These are phyloP conservation scores for Erebia epiphron DNA, from an alignment of 2,888 invertebrate species.

Conservation along the genomic window DNA sequence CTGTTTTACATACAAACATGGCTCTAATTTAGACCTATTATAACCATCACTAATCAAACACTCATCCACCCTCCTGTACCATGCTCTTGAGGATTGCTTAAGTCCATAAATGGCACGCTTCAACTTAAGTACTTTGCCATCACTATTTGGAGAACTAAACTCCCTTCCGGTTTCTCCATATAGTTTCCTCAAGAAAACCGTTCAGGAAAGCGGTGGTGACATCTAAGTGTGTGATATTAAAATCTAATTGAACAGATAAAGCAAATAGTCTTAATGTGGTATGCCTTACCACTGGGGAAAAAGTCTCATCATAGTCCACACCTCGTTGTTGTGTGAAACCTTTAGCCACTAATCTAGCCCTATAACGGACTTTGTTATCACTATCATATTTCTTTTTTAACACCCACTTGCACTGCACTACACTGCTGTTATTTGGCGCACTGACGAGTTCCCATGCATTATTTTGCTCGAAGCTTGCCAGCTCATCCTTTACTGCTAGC, in stretches of 20 bases:
- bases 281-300: conserved; percentile 35
- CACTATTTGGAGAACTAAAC: conserved; percentile 9
- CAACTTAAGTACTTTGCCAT: conserved; percentile 28
- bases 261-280: conserved; percentile 31
- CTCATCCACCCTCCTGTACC: conserved; percentile 8
- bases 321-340: conserved; percentile 36
- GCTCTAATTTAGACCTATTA: neutral
- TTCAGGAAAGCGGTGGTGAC: conserved; percentile 35
- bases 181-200: conserved; percentile 5
- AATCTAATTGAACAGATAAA: conserved; percentile 15
- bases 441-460: conserved; percentile 36
- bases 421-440: conserved; percentile 10
- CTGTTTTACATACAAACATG: neutral
- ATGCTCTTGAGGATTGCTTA: conserved; percentile 36
- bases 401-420: conserved; percentile 37
- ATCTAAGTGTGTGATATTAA: conserved; percentile 36
- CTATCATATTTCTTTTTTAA: conserved; percentile 30
- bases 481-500: neutral
- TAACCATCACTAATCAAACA: neutral
- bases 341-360: conserved; percentile 36
- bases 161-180: conserved; percentile 30
- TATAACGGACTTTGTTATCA: conserved; percentile 31
- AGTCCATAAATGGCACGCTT: conserved; percentile 38
- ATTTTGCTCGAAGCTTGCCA: conserved; percentile 34
- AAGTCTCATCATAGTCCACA: conserved; percentile 36